Base-by-base conservation (phyloP, 2,888 invertebrate species). In the Apotomis betuletana region DNA sequence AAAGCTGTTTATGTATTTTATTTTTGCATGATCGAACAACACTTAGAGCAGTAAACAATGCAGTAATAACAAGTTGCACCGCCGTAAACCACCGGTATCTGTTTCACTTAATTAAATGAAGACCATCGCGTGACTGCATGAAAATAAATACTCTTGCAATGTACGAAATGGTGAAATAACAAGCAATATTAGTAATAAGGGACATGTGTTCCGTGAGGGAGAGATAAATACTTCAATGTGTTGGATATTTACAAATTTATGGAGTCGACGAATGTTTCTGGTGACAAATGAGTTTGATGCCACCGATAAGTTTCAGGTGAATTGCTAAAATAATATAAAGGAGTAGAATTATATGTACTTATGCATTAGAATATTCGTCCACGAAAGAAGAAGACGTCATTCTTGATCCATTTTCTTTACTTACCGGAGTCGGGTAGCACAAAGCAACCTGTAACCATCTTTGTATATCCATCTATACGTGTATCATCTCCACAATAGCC, bases 81-180 rank as follows among this genome's bases (percentile, higher is more conserved):
- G 62, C 58, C 27, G 27, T 70, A 70, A 70, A 62, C 61, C 61
- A 57, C 70, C 58, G 67, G 67, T 72, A 72, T 72, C 72, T 68
- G 38, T 72, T 72, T 51, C 71, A 61, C 49, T 72, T 72, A 72
- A 72, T 72, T 72, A 74, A 69, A 65, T 64, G 67, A 65, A 75
- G 70, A 65, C 41, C 67, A 69, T 75, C 70, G 75, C 75, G 75
- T 75, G 75, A 75, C 73, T 51, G 46, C 44, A 55, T 69, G 70
- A 63, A 72, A 73, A 70, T 73, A 68, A 74, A 74, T 71, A 74
- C 69, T 67, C 62, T 72, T 57, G 63, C 71, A 38, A 71, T 67
- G 57, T 71, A 62, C 61, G 57, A 71, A 65, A 67, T 67, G 51
- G 63, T 58, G 54, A 60, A 70, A 71, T 71, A 67, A 67, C 71